phyloP scores from a whole-genome alignment of 2,888 invertebrate genomes.

The Agonum fuliginosum region DNA sequence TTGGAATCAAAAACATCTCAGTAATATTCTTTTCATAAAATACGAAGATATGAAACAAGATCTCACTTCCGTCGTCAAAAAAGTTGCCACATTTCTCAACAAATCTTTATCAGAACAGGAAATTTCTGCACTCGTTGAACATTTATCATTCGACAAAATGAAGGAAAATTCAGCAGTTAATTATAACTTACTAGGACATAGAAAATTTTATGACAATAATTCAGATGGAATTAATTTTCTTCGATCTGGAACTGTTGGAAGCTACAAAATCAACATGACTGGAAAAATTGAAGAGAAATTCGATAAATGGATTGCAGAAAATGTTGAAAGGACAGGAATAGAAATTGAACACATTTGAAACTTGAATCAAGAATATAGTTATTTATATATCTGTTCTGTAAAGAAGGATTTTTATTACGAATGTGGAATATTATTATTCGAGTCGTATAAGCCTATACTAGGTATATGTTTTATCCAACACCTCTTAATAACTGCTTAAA shows the following conservation, averaged over 20 bases:
- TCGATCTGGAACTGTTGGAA: conserved; percentile 72
- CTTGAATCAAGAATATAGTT: too few relatives aligned
- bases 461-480: too few relatives aligned
- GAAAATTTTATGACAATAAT: conserved; percentile 12
- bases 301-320: conserved; percentile 81
- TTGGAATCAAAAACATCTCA: conserved; percentile 68
- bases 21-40: conserved; percentile 68
- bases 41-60: conserved; percentile 71
- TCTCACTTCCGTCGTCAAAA: conserved; percentile 70
- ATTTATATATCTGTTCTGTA: too few relatives aligned
- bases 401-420: too few relatives aligned
- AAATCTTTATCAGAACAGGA: conserved; percentile 69
- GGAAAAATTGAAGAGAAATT: conserved; percentile 82
- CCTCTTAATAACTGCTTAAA: too few relatives aligned
- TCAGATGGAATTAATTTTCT: conserved; percentile 69
- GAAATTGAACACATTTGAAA: too few relatives aligned
- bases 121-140: conserved; percentile 69
- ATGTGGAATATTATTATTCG: too few relatives aligned
- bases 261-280: conserved; percentile 77
- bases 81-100: conserved; percentile 71
- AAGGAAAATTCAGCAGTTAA: conserved; percentile 74
- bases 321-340: conserved; percentile 76
- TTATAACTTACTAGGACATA: conserved; percentile 64
- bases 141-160: conserved; percentile 75
- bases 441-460: too few relatives aligned